phyloP scores from a whole-genome alignment of 1,140 invertebrate species.

The Leptinotarsa texana region DNA sequence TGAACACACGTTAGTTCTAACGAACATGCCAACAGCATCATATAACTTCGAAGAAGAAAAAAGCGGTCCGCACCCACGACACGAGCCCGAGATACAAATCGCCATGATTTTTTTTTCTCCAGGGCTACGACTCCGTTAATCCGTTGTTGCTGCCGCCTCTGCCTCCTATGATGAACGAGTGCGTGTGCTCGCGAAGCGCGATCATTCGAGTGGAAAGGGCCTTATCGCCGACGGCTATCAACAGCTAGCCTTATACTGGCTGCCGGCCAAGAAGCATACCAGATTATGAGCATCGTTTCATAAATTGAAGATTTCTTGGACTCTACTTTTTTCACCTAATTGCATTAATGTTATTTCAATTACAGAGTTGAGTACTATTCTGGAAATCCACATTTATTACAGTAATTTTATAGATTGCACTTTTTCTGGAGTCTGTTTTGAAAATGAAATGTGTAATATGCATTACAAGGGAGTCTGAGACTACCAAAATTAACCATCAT shows the following conservation, averaged over 20 bases:
- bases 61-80: neutral
- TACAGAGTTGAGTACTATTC: too few species aligned
- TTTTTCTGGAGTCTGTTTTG: too few species aligned
- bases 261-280: conserved; percentile 37
- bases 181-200: conserved; percentile 35
- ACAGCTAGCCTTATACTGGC: conserved; percentile 25
- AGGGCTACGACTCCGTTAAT: neutral
- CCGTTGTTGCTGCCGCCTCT: neutral
- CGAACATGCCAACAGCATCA: neutral
- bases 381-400: too few species aligned
- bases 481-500: too few species aligned
- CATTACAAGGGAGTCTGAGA: too few species aligned
- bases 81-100: conserved; percentile 4
- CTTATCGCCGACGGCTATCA: conserved; percentile 35
- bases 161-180: conserved; percentile 32
- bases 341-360: too few species aligned
- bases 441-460: too few species aligned
- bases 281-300: conserved; percentile 6
- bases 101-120: neutral
- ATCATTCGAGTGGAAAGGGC: conserved; percentile 35
- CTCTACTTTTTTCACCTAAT: neutral
- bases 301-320: neutral
- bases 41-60: neutral
- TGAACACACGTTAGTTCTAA: neutral
- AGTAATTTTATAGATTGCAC: too few species aligned